Evolutionary conservation across 1,140 invertebrate genomes (phyloP), one percentile per base, ranked within the genome.

Genomic region (Marisa cornuarietis): DNA sequence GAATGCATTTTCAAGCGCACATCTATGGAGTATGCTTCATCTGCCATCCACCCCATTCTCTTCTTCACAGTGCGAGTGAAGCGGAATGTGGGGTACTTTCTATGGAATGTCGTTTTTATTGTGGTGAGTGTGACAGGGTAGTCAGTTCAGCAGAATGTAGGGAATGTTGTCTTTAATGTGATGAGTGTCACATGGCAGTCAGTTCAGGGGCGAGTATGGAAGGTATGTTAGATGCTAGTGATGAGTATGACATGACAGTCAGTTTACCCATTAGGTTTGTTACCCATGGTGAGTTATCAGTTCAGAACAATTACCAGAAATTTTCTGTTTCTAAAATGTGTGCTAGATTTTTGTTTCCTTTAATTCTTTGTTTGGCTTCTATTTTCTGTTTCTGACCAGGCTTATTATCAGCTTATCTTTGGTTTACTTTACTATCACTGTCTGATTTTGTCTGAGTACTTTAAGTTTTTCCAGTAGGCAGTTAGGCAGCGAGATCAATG

Each of bases 61-160:
- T 77, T 84, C 72, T 83, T 85, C 16, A 83, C 84, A 61, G 86
- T 83, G 73, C 78, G 85, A 31, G 87, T 87, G 16, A 82, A 80
- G 26, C 83, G 88, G 69, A 87, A 84, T 63, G 79, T 86, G 24
- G 87, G 88, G 14, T 89, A 85, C 74, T 89, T 86, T 79, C 69
- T 87, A 2, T 89, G 88, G 88, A 89, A 89, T 80, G 85, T 89
- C 62, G 77, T 87, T 31, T 84, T 88, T 58, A 88, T 88, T 78
- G 84, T 88, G 81, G 88, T 87, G 81, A 82, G 84, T 79, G 52
- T 18, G 26, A 5, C 31, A 31, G 22, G 8, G 7, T n/a, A n/a
- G n/a, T n/a, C n/a, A n/a, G n/a, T n/a, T n/a, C n/a, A 79, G 26
- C 83, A 87, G 69, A 87, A 84, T 62, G 79, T 86, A 24, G 87